Conservation (phyloP, 92 coral and sea anemone species). For the Epizoanthus ramosus region DNA sequence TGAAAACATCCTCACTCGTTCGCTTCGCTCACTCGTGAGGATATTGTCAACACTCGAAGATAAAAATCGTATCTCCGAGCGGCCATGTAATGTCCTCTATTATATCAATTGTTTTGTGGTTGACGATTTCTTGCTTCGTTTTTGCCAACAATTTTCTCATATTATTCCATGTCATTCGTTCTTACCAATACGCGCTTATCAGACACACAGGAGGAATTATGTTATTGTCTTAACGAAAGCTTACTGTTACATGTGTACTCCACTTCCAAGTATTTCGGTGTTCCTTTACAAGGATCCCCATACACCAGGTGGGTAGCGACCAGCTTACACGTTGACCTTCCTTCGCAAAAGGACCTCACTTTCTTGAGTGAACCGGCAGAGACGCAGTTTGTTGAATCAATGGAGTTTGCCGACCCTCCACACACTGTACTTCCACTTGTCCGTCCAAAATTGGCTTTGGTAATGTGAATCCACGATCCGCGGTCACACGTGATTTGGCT, state of each 20-base stretch:
- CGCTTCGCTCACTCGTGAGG: too few species aligned
- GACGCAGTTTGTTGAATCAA: constrained; percentile 27
- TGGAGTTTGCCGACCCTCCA: not conserved
- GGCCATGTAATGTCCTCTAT: too few species aligned
- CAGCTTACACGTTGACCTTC: constrained; percentile 1
- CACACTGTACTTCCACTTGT: constrained; percentile 8
- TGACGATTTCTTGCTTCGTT: too few species aligned
- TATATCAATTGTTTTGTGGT: too few species aligned
- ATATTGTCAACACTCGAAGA: too few species aligned
- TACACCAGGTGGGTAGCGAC: constrained; percentile 23
- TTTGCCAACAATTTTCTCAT: too few species aligned
- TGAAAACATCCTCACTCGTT: too few species aligned
- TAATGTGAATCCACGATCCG: constrained; percentile 28
- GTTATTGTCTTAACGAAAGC: not conserved
- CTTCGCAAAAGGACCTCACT: constrained; percentile 28
- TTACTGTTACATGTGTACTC: constrained; percentile 30
- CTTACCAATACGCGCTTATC: too few species aligned
- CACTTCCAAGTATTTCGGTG: constrained; percentile 27
- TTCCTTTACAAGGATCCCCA: constrained; percentile 23
- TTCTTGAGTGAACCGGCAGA: constrained; percentile 12
- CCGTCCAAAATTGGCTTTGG: constrained; percentile 31
- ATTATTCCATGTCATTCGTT: too few species aligned
- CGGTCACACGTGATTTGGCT: not conserved
- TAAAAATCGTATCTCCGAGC: too few species aligned
- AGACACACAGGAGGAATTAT: too few species aligned